A percentile compares a stretch with the other conserved stretches of the same genome.
phyloP scores from a whole-genome alignment of 2,797 vertebrate species.

The Phataginus tricuspis region DNA sequence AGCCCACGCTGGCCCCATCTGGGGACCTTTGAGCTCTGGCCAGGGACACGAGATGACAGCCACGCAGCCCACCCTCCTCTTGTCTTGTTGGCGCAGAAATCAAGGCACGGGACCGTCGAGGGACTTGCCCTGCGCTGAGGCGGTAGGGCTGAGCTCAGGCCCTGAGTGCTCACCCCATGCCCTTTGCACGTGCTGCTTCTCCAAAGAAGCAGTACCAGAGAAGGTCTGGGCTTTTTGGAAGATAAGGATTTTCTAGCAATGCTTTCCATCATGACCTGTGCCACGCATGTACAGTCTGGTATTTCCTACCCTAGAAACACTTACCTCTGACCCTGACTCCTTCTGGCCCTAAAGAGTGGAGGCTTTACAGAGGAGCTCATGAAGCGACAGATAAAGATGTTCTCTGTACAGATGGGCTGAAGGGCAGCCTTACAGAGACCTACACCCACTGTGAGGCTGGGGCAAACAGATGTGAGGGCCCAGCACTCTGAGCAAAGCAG shows the following conservation, averaged over 20 bases:
- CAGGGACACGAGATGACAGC: neutral
- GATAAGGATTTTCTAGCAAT: neutral
- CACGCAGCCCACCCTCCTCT: accelerated
- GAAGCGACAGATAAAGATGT: neutral
- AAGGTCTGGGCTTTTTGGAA: neutral
- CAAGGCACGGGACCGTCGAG: neutral
- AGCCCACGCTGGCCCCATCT: neutral
- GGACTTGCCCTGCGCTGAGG: neutral
- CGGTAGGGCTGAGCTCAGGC: neutral
- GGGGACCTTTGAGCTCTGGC: neutral
- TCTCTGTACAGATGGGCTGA: neutral
- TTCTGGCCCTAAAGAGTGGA: neutral
- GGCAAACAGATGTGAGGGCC: neutral
- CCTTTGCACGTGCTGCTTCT: neutral
- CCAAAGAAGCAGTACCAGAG: neutral
- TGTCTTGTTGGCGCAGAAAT: neutral
- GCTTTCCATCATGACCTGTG: neutral
- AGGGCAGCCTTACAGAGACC: neutral
- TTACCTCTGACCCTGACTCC: too few relatives aligned
- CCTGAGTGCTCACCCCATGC: too few relatives aligned
- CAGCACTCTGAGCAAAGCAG: too few relatives aligned
- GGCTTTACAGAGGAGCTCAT: neutral
- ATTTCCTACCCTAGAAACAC: neutral
- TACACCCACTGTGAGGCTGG: too few relatives aligned
- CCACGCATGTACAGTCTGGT: neutral